Conservation (phyloP, 2,888 invertebrate species). For the Pterostichus madidus region DNA sequence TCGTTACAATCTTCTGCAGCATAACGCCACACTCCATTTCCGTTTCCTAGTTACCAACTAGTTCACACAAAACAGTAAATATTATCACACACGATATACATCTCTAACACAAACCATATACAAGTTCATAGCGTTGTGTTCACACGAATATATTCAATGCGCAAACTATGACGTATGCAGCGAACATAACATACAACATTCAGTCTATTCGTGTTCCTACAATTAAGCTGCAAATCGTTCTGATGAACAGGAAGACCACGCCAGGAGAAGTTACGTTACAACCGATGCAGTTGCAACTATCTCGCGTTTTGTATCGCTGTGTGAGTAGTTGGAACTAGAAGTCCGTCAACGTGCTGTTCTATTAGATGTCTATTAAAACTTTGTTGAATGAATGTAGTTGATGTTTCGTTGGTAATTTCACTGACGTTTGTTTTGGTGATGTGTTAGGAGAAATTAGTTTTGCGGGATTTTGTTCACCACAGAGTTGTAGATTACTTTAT, state of each 20-base stretch:
- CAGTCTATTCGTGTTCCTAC: conserved; percentile 26
- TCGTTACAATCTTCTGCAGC: too few relatives aligned
- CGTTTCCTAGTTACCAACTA: conserved; percentile 5
- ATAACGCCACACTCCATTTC: not conserved
- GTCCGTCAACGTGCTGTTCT: not conserved
- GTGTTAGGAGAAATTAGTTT: not conserved
- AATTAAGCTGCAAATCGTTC: conserved; percentile 17
- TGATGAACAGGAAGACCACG: conserved; percentile 30
- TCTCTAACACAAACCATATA: conserved; percentile 6
- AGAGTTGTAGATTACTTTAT: not conserved
- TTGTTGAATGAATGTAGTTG: conserved; percentile 9
- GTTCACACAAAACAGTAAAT: conserved; percentile 22
- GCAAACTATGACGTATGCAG: conserved; percentile 7
- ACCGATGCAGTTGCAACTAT: conserved; percentile 9
- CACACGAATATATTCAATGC: too few relatives aligned
- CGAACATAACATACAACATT: conserved; percentile 7
- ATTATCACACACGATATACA: conserved; percentile 30
- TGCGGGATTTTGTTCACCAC: not conserved
- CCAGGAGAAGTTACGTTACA: not conserved
- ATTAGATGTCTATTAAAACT: conserved; percentile 33
- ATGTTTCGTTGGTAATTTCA: conserved; percentile 30
- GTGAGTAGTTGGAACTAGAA: not conserved
- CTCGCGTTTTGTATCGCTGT: not conserved
- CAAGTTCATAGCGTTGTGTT: not conserved
- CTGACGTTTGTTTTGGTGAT: not conserved